These are phyloP conservation scores for Halcyon chelicuti DNA, from an alignment of 2,797 vertebrate species.

Conservation along the genomic window DNA sequence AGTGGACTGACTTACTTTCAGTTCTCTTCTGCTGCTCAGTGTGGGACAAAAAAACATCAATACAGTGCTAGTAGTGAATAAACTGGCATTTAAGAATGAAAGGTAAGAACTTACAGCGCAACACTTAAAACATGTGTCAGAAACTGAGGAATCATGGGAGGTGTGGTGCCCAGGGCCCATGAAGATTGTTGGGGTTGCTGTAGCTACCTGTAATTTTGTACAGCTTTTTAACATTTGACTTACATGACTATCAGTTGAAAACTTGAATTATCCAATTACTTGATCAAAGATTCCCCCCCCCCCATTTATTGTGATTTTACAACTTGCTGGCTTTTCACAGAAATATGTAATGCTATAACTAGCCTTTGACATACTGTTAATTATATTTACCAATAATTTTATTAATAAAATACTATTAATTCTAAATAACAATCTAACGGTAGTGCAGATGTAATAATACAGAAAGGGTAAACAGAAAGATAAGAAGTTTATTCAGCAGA, in stretches of 20 bases:
- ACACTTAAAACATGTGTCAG: background rate
- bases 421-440: background rate
- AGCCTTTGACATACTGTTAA: background rate
- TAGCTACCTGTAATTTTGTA: background rate
- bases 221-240: background rate
- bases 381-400: background rate
- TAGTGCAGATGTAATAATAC: background rate
- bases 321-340: background rate
- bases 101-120: background rate
- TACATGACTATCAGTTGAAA: background rate
- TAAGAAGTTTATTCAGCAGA: background rate
- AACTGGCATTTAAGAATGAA: background rate
- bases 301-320: background rate
- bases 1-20: background rate
- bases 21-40: background rate
- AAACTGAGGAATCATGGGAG: background rate
- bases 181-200: rapidly evolving
- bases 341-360: background rate
- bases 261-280: background rate
- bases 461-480: background rate
- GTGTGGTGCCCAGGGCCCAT: background rate
- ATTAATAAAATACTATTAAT: background rate
- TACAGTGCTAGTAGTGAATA: background rate
- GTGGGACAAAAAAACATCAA: background rate
- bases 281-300: background rate